phyloP scores from a whole-genome alignment of 2,888 invertebrate species.

The Pseudanteris insignis region DNA sequence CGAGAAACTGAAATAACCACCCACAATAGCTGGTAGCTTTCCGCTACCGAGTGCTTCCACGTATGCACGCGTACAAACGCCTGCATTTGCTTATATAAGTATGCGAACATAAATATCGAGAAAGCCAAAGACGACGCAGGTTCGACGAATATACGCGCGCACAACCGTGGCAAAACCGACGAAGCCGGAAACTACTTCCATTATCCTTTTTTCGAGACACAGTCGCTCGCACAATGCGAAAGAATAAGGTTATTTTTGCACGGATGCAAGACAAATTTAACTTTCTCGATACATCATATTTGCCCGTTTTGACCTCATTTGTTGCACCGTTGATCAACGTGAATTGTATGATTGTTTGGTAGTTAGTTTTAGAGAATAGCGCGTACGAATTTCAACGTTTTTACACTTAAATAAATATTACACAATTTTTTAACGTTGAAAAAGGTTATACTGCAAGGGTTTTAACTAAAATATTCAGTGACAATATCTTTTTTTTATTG shows the following conservation, averaged over 20 bases:
- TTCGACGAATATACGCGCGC: conserved; percentile 43
- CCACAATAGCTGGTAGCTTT: conserved; percentile 35
- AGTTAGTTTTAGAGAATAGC: too few relatives aligned
- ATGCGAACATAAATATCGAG: conserved; percentile 29
- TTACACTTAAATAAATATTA: too few relatives aligned
- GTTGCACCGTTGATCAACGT: too few relatives aligned
- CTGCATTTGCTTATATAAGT: conserved; percentile 9
- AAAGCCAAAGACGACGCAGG: conserved; percentile 40
- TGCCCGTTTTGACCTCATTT: too few relatives aligned
- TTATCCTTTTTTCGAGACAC: conserved; percentile 45
- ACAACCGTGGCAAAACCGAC: conserved; percentile 44
- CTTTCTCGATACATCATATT: background rate
- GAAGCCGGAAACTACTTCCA: conserved; percentile 43
- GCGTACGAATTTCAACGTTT: too few relatives aligned
- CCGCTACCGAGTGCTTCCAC: conserved; percentile 37
- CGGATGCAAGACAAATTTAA: conserved; percentile 7
- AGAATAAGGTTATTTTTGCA: conserved; percentile 21
- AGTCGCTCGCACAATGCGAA: conserved; percentile 39
- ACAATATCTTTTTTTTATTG: too few relatives aligned
- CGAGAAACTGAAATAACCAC: conserved; percentile 46
- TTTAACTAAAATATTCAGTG: too few relatives aligned
- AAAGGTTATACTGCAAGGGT: too few relatives aligned
- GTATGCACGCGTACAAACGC: conserved; percentile 1
- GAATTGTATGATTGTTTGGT: too few relatives aligned
- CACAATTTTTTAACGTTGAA: too few relatives aligned